Evolutionary conservation across 2,797 vertebrate genomes (phyloP), one percentile per base, ranked within the genome.

Genomic region (Choloepus didactylus): DNA sequence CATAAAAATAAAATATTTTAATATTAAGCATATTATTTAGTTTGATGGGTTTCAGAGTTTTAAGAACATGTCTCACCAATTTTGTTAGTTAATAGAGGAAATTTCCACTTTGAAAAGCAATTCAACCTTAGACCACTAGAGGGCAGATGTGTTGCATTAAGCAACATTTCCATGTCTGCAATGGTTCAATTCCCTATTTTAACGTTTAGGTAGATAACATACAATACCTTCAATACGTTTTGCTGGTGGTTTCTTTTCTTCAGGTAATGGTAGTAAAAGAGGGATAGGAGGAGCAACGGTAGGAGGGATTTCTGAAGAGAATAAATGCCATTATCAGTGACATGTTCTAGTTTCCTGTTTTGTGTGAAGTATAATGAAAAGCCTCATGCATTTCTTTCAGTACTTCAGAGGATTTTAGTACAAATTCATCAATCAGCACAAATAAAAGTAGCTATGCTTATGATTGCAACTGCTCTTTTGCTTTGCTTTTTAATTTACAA

Each of bases 191-290:
- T 84, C 3, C 60, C 1, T 51, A 59, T 62, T 95, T 35, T 95
- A 66, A 81, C 35, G 49, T 83, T 93, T 89, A 85, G 46, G 49
- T 93, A 21, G 76, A 73, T 87, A 86, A 95, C 6, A 56, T 76
- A 46, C 51, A 97, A 93, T 90, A 93, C 97, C 95, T 97, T 97
- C 98, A 73, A 97, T 96, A 97, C 97, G 98, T 96, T 98, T 98
- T 73, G 56, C 91, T 88, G 97, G 97, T 73, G 97, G 97, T n/a
- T 98, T 97, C 97, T 98, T 98, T 97, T 98, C 98, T 97, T 98
- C 85, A 25, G 97, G 98, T 93, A 97, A 86, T 94, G 97, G 97
- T 91, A 97, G 89, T 97, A 98, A 89, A 95, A 98, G 93, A 96
- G 98, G 98, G 23, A 98, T 97, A 96, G 97, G 96, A 97, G 97